Conservation (phyloP, 1,140 invertebrate genomes). For the Drosophila melanogaster region DNA sequence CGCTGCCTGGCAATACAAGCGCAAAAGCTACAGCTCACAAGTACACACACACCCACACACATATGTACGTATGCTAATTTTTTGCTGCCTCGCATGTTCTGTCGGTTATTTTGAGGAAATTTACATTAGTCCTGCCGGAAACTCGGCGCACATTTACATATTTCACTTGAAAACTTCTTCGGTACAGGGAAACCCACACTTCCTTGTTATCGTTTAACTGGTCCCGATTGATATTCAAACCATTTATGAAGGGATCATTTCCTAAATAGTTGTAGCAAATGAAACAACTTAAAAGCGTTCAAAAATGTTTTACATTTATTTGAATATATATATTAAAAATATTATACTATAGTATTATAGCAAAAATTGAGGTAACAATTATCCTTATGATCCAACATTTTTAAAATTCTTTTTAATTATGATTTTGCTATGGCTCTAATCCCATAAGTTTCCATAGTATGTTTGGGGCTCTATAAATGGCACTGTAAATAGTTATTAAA, state of each 20-base stretch:
- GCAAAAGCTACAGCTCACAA: not conserved
- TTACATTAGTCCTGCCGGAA: conserved; percentile 55
- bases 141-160: conserved; percentile 44
- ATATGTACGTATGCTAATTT: conserved; percentile 26
- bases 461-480: too few species aligned
- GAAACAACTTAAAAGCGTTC: too few species aligned
- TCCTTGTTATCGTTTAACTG: not conserved
- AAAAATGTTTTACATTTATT: too few species aligned
- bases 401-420: too few species aligned
- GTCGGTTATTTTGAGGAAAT: conserved; percentile 68
- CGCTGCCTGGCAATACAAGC: conserved; percentile 30
- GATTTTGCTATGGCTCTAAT: too few species aligned
- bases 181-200: not conserved
- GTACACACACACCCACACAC: not conserved
- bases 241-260: not conserved
- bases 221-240: not conserved
- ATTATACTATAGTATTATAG: too few species aligned
- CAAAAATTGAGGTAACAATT: too few species aligned
- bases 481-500: too few species aligned
- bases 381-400: too few species aligned
- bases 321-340: too few species aligned
- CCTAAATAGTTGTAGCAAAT: too few species aligned
- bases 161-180: conserved; percentile 33
- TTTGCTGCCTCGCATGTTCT: conserved; percentile 34
- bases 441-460: too few species aligned